These are phyloP conservation scores for Malacoraja senta DNA, from an alignment of 2,797 vertebrate species.

Conservation along the genomic window DNA sequence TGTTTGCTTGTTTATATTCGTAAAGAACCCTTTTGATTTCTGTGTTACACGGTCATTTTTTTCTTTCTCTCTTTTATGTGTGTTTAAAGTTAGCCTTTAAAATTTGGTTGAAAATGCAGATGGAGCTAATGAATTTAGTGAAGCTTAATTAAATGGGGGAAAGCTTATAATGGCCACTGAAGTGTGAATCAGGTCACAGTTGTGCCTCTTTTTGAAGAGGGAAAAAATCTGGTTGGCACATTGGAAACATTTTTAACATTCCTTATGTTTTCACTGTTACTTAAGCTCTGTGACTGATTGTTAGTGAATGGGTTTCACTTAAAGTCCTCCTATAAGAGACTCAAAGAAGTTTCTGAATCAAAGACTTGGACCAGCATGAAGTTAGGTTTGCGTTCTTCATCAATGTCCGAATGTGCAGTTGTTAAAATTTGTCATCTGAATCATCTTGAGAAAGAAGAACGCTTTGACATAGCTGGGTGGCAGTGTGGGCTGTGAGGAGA, in stretches of 20 bases:
- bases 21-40: not conserved
- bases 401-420: constrained; percentile 59
- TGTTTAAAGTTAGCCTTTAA: constrained; percentile 16
- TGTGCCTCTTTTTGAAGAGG: constrained; percentile 40
- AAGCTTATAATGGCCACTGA: constrained; percentile 45
- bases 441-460: constrained; percentile 27
- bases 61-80: not conserved
- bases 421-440: constrained; percentile 59
- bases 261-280: constrained; percentile 58
- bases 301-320: constrained; percentile 55
- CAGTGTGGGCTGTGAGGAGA: not conserved
- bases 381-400: constrained; percentile 74
- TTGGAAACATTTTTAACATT: constrained; percentile 62
- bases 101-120: constrained; percentile 17
- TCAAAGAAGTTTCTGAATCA: constrained; percentile 68
- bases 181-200: constrained; percentile 46
- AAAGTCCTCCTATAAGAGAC: constrained; percentile 62
- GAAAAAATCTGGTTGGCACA: constrained; percentile 59
- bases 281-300: constrained; percentile 55
- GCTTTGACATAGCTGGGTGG: not conserved
- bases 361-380: constrained; percentile 54
- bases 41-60: not conserved
- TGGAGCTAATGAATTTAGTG: constrained; percentile 35
- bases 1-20: not conserved
- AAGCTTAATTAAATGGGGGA: constrained; percentile 39